Evolutionary conservation across 2,797 vertebrate genomes (phyloP).

Genomic region (Chiloscyllium punctatum): DNA sequence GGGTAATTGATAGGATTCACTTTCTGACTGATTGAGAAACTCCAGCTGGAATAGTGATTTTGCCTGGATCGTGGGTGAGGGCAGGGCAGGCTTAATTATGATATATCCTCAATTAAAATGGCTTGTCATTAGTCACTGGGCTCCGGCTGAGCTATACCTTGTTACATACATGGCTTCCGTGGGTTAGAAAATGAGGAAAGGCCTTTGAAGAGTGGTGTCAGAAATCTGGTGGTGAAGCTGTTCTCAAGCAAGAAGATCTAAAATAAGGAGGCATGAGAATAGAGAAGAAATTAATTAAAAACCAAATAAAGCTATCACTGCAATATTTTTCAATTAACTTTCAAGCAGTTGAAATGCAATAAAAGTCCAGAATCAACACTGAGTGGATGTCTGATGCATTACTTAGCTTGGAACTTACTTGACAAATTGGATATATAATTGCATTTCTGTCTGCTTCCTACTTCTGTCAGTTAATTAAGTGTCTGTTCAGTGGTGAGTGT

Average conservation of each 20-base stretch:
- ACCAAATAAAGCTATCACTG: slow-evolving; percentile 14
- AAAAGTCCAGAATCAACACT: neutral
- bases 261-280: neutral
- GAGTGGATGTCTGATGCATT: neutral
- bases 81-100: neutral
- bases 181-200: neutral
- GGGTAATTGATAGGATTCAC: neutral
- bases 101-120: neutral
- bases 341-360: neutral
- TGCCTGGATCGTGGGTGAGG: neutral
- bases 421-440: slow-evolving; percentile 12
- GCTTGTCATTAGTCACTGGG: too few relatives aligned
- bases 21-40: neutral
- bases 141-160: neutral
- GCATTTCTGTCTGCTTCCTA: neutral
- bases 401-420: neutral
- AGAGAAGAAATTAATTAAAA: neutral
- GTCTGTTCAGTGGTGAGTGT: slow-evolving; percentile 48
- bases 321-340: neutral
- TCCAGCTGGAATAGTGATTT: neutral
- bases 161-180: neutral
- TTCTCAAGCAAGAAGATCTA: neutral
- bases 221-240: neutral
- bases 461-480: slow-evolving; percentile 47
- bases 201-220: neutral